Evolutionary conservation across 2,797 vertebrate genomes (phyloP).

Genomic region (Falco rusticolus): DNA sequence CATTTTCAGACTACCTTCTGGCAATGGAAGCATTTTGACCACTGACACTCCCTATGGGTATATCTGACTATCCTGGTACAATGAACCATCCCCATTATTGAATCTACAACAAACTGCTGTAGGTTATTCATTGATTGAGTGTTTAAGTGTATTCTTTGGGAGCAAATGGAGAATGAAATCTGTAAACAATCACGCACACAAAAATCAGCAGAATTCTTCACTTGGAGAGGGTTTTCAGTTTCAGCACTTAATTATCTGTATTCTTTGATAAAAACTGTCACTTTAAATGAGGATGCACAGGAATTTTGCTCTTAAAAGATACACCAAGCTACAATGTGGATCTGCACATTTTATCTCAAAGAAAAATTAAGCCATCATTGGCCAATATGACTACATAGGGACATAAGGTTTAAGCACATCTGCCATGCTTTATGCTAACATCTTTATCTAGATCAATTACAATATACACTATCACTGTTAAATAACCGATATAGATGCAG

Average conservation of each 20-base stretch:
- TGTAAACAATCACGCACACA: conserved; percentile 78
- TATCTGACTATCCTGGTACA: conserved; percentile 92
- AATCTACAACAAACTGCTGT: conserved; percentile 90
- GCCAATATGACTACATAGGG: neutral
- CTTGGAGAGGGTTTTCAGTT: conserved; percentile 43
- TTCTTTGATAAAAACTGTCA: conserved; percentile 59
- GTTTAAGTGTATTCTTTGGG: conserved; percentile 93
- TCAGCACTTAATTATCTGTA: conserved; percentile 67
- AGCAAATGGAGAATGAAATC: conserved; percentile 84
- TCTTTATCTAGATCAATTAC: conserved; percentile 66
- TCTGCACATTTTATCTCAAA: conserved; percentile 11
- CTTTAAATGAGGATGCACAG: conserved; percentile 29
- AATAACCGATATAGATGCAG: conserved; percentile 66
- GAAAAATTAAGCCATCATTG: conserved; percentile 59
- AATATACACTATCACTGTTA: conserved; percentile 41
- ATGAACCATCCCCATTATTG: conserved; percentile 82
- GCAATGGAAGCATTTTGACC: conserved; percentile 99
- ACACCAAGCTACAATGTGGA: neutral
- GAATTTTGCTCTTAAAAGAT: conserved; percentile 42
- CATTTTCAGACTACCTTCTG: conserved; percentile 99
- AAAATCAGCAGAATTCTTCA: conserved; percentile 74
- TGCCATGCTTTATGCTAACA: conserved; percentile 23
- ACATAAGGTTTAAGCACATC: conserved; percentile 32
- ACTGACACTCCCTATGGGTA: conserved; percentile 96
- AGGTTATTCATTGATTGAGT: conserved; percentile 99